Evolutionary conservation across 2,797 vertebrate genomes (phyloP).

Genomic region (Sebastes steindachneri): DNA sequence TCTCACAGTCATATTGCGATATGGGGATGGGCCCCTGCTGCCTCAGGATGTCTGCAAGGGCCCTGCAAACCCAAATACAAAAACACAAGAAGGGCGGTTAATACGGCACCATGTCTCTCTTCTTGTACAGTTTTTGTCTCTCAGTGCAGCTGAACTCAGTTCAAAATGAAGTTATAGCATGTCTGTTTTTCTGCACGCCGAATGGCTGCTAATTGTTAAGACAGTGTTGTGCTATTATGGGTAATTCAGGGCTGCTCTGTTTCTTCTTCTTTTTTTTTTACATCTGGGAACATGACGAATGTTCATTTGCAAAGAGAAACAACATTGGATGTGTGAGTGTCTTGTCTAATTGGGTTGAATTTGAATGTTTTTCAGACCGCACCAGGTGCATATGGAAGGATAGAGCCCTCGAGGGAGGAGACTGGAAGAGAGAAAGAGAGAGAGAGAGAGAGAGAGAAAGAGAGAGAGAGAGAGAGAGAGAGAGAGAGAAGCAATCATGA

Average conservation of each 20-base stretch:
- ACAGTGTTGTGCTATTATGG: constrained; percentile 38
- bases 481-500: constrained; percentile 49
- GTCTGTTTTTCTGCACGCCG: not conserved
- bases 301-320: constrained; percentile 60
- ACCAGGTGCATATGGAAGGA: constrained; percentile 76
- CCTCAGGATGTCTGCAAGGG: constrained; percentile 96
- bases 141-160: constrained; percentile 6
- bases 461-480: constrained; percentile 8
- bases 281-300: constrained; percentile 51
- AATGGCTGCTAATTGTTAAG: constrained; percentile 44
- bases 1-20: constrained; percentile 97
- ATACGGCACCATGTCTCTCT: not conserved
- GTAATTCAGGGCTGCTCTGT: constrained; percentile 39
- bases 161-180: constrained; percentile 7
- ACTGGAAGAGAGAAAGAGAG: constrained; percentile 30
- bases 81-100: constrained; percentile 24
- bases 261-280: constrained; percentile 3
- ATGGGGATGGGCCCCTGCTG: constrained; percentile 98
- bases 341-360: constrained; percentile 75
- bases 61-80: constrained; percentile 79
- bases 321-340: constrained; percentile 56
- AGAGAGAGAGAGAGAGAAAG: not conserved
- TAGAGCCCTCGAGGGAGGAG: constrained; percentile 53
- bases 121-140: not conserved
- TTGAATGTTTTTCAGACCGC: constrained; percentile 71